Percentiles rank a stretch among this genome's conserved stretches.
Conservation (phyloP, 1,140 invertebrate genomes). For the Chlorops oryzae region DNA sequence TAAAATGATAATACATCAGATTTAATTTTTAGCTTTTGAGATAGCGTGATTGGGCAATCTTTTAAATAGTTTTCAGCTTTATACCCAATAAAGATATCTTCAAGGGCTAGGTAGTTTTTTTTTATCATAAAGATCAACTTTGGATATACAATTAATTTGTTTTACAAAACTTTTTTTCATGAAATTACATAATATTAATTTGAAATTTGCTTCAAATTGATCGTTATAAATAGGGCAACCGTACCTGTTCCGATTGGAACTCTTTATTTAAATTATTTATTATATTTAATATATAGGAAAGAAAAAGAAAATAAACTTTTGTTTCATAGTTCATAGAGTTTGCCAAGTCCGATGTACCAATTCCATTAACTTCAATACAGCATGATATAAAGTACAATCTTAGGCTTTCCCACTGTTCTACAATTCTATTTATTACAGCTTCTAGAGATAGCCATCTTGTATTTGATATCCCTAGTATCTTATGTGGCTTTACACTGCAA, state of each 20-base stretch:
- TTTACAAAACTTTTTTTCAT: conserved; percentile 1
- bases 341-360: background rate
- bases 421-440: conserved; percentile 15
- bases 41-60: background rate
- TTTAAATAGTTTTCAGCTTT: conserved; percentile 10
- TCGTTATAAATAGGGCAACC: conserved; percentile 4
- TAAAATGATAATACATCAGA: conserved; percentile 5
- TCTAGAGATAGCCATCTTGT: conserved; percentile 24
- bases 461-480: conserved; percentile 23
- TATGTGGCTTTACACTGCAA: conserved; percentile 21
- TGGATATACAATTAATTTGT: background rate
- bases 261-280: conserved; percentile 11
- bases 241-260: conserved; percentile 8
- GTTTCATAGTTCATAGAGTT: background rate
- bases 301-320: conserved; percentile 7
- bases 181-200: conserved; percentile 11
- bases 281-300: conserved; percentile 9
- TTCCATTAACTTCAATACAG: conserved; percentile 3
- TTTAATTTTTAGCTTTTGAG: conserved; percentile 1
- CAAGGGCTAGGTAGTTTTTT: background rate
- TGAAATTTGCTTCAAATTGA: conserved; percentile 7
- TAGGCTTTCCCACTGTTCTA: conserved; percentile 2
- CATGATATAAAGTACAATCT: conserved; percentile 1
- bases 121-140: background rate
- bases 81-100: conserved; percentile 8